Evolutionary conservation across 2,797 vertebrate species (phyloP), one percentile per base, ranked within the genome.

Genomic region (Bradypus variegatus): DNA sequence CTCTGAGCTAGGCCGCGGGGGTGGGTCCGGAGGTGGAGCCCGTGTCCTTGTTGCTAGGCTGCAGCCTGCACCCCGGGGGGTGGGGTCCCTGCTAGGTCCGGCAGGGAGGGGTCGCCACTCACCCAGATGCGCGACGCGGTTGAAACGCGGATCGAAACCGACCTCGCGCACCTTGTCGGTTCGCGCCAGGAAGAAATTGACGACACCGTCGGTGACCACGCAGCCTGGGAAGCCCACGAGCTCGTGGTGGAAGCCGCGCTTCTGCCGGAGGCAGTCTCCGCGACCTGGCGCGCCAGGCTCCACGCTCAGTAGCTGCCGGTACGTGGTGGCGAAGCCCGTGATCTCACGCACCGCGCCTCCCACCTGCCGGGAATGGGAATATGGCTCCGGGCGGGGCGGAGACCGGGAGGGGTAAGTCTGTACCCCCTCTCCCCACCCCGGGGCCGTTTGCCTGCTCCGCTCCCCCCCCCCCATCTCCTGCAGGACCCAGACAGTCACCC

Each of bases 121-220:
- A 99, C 98, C 98, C 50, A 99, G 95, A 94, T 99, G 98, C 2
- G 95, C 98, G 0, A 95, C 93, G 0, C 98, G 97, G 75, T 97
- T 96, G 94, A 99, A 95, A 2, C 97, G 98, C 4, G 98, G 98
- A 92, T 99, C 98, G 77, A 99, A 99, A 45, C 98, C 98, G 38
- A 98, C 98, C 91, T 98, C 97, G 21, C 95, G 98, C 79, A 99
- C 95, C 95, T 98, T 98, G 60, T 98, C 97, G 0, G 98, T 99
- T 45, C 96, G 97, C 18, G 97, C 98, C 97, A 99, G 97, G 95
- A 99, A 99, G 96, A 99, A 99, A 97, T 99, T 99, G 69, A 99
- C 98, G 8, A 98, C 98, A 0, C 97, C 98, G n/a, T 99, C 99
- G 0, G 98, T 97, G 53, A 99, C 98, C 33, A 99, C 98, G 21